A percentile compares a stretch with the other conserved stretches of the same genome.
phyloP scores from a whole-genome alignment of 2,113 vertebrate genomes.

The Porphyrio hochstetteri region DNA sequence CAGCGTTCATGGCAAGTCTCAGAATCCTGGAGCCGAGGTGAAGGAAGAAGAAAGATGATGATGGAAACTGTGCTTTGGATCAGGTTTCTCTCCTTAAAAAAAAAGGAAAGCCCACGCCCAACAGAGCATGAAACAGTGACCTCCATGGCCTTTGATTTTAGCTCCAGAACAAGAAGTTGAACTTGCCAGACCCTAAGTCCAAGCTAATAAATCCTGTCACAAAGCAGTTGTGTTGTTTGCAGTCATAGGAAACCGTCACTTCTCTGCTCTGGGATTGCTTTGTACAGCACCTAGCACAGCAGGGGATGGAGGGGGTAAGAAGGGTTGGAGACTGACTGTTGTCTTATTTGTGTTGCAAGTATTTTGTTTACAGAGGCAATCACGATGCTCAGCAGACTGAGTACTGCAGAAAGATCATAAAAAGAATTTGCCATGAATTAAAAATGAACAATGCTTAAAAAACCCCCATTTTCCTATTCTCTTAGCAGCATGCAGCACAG shows the following conservation, averaged over 20 bases:
- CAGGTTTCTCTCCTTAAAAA: neutral
- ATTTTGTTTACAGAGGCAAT: conserved; percentile 45
- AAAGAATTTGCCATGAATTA: conserved; percentile 50
- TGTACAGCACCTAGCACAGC: neutral
- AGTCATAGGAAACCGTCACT: neutral
- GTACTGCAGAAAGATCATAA: neutral
- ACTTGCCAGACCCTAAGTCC: neutral
- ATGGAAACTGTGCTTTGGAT: neutral
- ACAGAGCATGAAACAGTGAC: neutral
- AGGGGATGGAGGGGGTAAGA: neutral
- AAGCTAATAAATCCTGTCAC: neutral
- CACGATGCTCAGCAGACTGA: neutral
- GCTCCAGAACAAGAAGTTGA: neutral
- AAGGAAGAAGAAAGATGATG: neutral
- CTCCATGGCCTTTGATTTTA: neutral
- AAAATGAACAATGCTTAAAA: conserved; percentile 20
- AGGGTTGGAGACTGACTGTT: neutral
- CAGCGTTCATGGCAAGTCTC: neutral
- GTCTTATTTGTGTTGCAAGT: neutral
- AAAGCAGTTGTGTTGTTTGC: neutral
- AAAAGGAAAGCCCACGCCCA: neutral
- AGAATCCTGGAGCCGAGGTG: neutral
- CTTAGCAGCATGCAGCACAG: conserved; percentile 2
- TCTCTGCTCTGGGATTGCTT: neutral
- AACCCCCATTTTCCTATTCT: neutral